Evolutionary conservation across 2,888 invertebrate species (phyloP), one percentile per base, ranked within the genome.

Genomic region (Caenorhabditis zanzibari): DNA sequence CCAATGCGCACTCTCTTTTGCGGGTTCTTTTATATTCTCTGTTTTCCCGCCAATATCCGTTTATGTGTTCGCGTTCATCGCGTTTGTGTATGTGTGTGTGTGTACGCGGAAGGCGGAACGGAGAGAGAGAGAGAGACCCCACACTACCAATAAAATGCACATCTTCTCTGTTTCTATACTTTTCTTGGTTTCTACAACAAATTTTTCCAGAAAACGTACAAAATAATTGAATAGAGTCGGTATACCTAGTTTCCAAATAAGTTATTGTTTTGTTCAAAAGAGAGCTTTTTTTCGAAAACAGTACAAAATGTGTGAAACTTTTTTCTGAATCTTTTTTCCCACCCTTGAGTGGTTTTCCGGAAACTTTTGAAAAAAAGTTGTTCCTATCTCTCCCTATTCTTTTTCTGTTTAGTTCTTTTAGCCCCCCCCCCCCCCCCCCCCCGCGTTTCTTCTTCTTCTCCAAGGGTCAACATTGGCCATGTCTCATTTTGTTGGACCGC

Each of bases 401-500:
- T n/a, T n/a, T 44, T 63, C 56, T 79, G 71, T 71, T 79, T 79
- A 79, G 71, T 71, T 71, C 77, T 47, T n/a, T 44, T 59, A 24
- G 41, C 28, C 26, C 12, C 24, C 26, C 66, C 12, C 52, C 54
- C 52, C 66, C 64, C 49, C 52, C 52, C 54, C 54, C 68, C 54
- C 26, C 54, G n/a, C 49, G 19, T 68, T 68, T 68, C n/a, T n/a
- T n/a, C n/a, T n/a, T n/a, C n/a, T n/a, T n/a, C 54, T 68, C 68
- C 54, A 68, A 76, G 76, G 76, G 76, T 76, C 76, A 76, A 76
- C 76, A 76, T 59, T 68, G 68, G 32, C 68, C 76, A 75, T 66
- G 56, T 73, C 74, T 66, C 41, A 16, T 61, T 61, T 68, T 75
- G 28, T 35, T n/a, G 16, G n/a, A 22, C 35, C 38, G 6, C 58